A percentile compares a stretch with the other conserved stretches of the same genome.
Conservation (phyloP, 2,113 vertebrate species). For the Bos javanicus region DNA sequence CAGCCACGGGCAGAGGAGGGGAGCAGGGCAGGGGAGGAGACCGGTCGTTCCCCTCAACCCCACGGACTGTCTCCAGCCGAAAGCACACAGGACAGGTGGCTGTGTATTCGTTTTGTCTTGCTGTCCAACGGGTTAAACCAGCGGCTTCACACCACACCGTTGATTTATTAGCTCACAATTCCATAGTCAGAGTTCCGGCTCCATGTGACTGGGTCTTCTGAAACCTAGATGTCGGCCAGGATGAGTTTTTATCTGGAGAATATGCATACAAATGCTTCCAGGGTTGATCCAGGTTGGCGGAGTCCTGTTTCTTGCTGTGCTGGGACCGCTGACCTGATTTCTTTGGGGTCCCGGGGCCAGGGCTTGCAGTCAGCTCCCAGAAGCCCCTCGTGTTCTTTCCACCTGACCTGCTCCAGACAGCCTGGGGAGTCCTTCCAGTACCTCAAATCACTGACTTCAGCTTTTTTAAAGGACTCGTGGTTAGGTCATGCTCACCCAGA, state of each 20-base stretch:
- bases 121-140: not conserved
- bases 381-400: not conserved
- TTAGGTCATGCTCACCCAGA: not conserved
- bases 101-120: not conserved
- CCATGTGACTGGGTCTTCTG: not conserved
- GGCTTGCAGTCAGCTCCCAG: not conserved
- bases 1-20: not conserved
- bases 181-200: not conserved
- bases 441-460: not conserved
- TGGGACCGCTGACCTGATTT: not conserved
- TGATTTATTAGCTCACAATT: not conserved
- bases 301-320: not conserved
- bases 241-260: not conserved
- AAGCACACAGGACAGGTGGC: no score
- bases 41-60: rapidly evolving
- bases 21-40: not conserved
- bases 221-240: not conserved
- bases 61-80: not conserved
- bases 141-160: not conserved
- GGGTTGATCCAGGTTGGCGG: not conserved
- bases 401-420: not conserved
- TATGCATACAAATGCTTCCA: not conserved
- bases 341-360: not conserved
- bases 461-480: not conserved
- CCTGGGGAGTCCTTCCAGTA: not conserved